Conservation (phyloP, 2,888 invertebrate species). For the Tinea semifulvella region DNA sequence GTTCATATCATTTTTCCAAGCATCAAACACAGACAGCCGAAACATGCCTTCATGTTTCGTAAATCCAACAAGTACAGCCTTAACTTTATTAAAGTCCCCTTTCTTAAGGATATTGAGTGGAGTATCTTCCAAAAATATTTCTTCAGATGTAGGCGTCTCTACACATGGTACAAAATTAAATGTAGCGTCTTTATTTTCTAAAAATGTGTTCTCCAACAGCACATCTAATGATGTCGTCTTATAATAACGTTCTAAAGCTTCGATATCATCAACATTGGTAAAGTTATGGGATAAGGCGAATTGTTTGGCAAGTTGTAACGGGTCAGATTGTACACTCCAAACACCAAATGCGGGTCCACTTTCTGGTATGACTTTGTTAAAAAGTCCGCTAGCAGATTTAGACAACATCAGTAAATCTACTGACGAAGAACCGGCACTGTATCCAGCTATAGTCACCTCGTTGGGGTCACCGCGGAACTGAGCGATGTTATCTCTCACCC, state of each 20-base stretch:
- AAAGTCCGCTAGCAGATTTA: slow-evolving; percentile 30
- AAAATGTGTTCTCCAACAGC: slow-evolving; percentile 20
- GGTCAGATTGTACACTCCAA: slow-evolving; percentile 31
- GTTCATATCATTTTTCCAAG: slow-evolving; percentile 12
- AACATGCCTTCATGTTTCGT: slow-evolving; percentile 14
- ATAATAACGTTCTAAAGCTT: slow-evolving; percentile 33
- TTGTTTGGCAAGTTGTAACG: slow-evolving; percentile 31
- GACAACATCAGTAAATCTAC: slow-evolving; percentile 37
- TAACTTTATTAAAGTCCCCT: slow-evolving; percentile 13
- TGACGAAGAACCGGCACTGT: slow-evolving; percentile 36
- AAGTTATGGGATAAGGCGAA: slow-evolving; percentile 29
- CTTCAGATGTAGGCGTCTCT: slow-evolving; percentile 9
- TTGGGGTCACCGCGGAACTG: slow-evolving; percentile 40
- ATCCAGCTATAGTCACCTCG: slow-evolving; percentile 37
- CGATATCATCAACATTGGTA: slow-evolving; percentile 26
- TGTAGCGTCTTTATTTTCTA: slow-evolving; percentile 10
- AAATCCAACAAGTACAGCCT: slow-evolving; percentile 13
- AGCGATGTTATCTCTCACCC: slow-evolving; percentile 38
- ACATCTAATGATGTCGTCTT: slow-evolving; percentile 26
- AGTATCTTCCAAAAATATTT: slow-evolving; percentile 11
- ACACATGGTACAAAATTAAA: slow-evolving; percentile 15
- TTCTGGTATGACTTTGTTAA: slow-evolving; percentile 35
- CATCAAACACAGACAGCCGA: not conserved
- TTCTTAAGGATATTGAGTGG: slow-evolving; percentile 14
- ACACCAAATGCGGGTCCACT: slow-evolving; percentile 30